Evolutionary conservation across 2,888 invertebrate species (phyloP).

Genomic region (Tiphia femorata): DNA sequence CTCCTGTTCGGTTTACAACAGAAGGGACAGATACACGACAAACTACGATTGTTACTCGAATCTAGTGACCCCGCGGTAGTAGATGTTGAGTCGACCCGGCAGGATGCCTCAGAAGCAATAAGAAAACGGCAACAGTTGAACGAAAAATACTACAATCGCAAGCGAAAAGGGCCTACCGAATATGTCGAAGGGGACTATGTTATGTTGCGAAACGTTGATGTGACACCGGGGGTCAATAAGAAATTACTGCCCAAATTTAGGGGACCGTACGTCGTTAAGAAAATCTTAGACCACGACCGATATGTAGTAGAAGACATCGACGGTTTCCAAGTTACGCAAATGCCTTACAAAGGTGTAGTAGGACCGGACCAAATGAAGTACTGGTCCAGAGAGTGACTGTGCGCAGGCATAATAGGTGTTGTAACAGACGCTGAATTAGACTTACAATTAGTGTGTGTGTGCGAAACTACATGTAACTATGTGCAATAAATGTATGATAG

Average conservation of each 20-base stretch:
- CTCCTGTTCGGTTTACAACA: conserved; percentile 51
- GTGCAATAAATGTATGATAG: too few species aligned
- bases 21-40: conserved; percentile 35
- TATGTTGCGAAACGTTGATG: conserved; percentile 28
- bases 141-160: conserved; percentile 44
- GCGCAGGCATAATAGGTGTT: not conserved
- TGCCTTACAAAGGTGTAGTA: not conserved
- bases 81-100: conserved; percentile 31
- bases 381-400: not conserved
- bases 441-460: too few species aligned
- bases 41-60: conserved; percentile 17
- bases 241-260: conserved; percentile 35
- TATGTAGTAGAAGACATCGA: conserved; percentile 5
- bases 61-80: not conserved
- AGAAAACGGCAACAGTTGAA: conserved; percentile 40
- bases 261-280: conserved; percentile 23
- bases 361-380: not conserved
- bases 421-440: too few species aligned
- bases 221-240: conserved; percentile 22
- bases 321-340: not conserved
- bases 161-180: conserved; percentile 30
- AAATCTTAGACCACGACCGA: conserved; percentile 3
- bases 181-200: conserved; percentile 29
- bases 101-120: conserved; percentile 26
- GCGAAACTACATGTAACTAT: too few species aligned